Evolutionary conservation across 2,888 invertebrate species (phyloP).

Genomic region (Tetheella fluctuosa): DNA sequence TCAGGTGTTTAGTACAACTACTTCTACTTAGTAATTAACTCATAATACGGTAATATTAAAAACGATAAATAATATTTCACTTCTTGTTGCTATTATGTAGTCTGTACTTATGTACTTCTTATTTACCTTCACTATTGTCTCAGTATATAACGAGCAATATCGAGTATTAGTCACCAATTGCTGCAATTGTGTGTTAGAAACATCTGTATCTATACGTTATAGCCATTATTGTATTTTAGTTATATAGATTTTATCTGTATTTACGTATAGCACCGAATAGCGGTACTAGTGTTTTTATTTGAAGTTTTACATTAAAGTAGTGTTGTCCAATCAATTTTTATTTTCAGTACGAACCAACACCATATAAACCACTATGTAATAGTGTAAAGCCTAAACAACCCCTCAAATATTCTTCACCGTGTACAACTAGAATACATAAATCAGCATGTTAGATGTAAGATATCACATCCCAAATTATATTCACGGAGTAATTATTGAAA

Average conservation of each 20-base stretch:
- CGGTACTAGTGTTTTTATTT: conserved; percentile 72
- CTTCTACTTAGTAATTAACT: conserved; percentile 49
- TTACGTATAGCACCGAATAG: conserved; percentile 71
- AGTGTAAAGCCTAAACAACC: conserved; percentile 52
- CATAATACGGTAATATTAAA: conserved; percentile 59
- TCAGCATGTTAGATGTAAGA: conserved; percentile 75
- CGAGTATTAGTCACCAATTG: conserved; percentile 63
- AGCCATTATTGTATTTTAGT: conserved; percentile 64
- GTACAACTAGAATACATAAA: conserved; percentile 53
- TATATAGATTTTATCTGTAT: conserved; percentile 62
- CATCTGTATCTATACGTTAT: conserved; percentile 58
- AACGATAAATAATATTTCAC: conserved; percentile 46
- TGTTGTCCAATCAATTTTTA: conserved; percentile 51
- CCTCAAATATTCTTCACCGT: conserved; percentile 57
- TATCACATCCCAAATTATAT: conserved; percentile 65
- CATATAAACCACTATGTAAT: conserved; percentile 51
- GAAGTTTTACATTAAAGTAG: conserved; percentile 61
- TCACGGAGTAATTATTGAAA: conserved; percentile 66
- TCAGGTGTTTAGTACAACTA: conserved; percentile 53
- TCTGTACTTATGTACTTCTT: conserved; percentile 56
- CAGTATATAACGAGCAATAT: conserved; percentile 53
- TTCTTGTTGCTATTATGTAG: conserved; percentile 52
- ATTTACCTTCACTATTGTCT: conserved; percentile 64
- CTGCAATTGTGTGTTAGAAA: conserved; percentile 70
- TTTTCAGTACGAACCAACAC: conserved; percentile 56